phyloP scores from a whole-genome alignment of 2,888 invertebrate genomes.

The Agriopis aurantiaria region DNA sequence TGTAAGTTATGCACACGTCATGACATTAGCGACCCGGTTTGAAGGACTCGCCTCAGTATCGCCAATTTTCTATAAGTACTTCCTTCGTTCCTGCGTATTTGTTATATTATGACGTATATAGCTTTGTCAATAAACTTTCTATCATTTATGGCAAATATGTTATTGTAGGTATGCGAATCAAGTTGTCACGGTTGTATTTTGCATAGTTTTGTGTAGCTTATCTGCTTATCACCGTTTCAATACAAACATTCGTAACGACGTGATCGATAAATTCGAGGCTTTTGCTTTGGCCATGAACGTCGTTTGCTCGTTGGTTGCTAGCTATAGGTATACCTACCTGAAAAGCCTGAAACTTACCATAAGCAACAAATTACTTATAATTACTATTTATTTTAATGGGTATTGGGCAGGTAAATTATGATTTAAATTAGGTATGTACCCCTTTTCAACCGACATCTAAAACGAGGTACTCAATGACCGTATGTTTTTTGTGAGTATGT shows the following conservation, averaged over 20 bases:
- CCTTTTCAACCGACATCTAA: no score
- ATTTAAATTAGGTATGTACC: no score
- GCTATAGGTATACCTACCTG: slow-evolving; percentile 10
- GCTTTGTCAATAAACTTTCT: neutral
- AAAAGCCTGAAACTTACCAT: neutral
- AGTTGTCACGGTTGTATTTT: slow-evolving; percentile 11
- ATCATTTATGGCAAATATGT: neutral
- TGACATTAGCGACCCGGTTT: neutral
- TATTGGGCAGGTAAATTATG: no score
- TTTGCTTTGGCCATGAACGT: slow-evolving; percentile 6
- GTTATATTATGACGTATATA: no score
- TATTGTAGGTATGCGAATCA: neutral
- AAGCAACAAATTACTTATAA: neutral
- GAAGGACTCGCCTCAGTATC: no score
- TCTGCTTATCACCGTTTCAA: slow-evolving; percentile 24
- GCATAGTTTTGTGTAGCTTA: slow-evolving; percentile 7
- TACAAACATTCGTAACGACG: slow-evolving; percentile 8
- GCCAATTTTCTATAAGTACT: no score
- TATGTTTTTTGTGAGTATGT: no score
- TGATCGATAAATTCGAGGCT: slow-evolving; percentile 34
- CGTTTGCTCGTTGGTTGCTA: slow-evolving; percentile 4
- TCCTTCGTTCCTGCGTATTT: neutral
- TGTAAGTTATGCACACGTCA: slow-evolving; percentile 18
- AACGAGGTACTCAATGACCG: no score
- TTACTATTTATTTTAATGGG: no score